These are phyloP conservation scores for Mayetiola destructor DNA, from an alignment of 2,888 invertebrate genomes.

Conservation along the genomic window DNA sequence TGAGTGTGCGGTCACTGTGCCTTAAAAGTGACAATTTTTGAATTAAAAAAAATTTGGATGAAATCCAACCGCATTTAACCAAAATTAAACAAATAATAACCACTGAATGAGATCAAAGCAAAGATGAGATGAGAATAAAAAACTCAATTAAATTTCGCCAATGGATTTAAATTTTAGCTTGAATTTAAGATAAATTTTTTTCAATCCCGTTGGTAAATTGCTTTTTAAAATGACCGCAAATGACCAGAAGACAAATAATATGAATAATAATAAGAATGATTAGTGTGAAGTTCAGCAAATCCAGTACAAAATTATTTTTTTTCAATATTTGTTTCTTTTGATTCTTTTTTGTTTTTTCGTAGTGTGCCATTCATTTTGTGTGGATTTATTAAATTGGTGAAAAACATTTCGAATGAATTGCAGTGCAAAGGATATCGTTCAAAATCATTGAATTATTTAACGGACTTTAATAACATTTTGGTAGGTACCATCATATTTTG, in stretches of 20 bases:
- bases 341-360: background rate
- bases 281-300: background rate
- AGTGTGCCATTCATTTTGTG: conserved; percentile 12
- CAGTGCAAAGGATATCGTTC: conserved; percentile 4
- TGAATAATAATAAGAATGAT: too few species aligned
- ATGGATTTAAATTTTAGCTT: background rate
- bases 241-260: too few species aligned
- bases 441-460: background rate
- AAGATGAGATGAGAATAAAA: background rate
- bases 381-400: conserved; percentile 5
- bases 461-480: background rate
- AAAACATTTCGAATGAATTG: conserved; percentile 1
- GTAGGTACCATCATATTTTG: background rate
- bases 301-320: too few species aligned
- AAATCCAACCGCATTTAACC: too few species aligned
- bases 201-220: too few species aligned
- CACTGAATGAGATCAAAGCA: background rate
- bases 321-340: background rate
- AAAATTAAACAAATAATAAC: too few species aligned
- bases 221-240: background rate
- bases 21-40: background rate
- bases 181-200: too few species aligned
- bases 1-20: background rate
- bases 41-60: too few species aligned
- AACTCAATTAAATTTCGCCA: background rate